Base-by-base conservation (phyloP, 2,888 invertebrate species). In the Polyommatus iphigenia region DNA sequence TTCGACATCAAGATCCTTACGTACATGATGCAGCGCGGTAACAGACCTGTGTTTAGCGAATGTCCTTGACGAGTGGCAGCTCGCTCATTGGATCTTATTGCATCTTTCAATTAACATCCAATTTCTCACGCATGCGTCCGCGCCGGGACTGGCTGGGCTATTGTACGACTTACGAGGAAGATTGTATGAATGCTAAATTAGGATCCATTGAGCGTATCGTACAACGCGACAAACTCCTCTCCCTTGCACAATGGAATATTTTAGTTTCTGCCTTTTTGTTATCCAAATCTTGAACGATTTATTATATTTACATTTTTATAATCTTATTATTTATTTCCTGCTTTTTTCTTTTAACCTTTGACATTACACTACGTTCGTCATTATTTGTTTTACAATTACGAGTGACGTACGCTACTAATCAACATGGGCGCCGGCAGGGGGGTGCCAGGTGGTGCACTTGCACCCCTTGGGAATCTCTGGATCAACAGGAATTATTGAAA, bases 101-200 rank as follows among this genome's bases (percentile, higher is more conserved):
- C 41, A 41, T 36, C 36, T 72, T 41, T 41, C 72, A 41, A 72
- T 72, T 36, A n/a, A 72, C 36, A 72, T 72, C 36, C 72, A 41
- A 41, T 41, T 72, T 41, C 0, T 41, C 72, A 8, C 41, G 7
- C 41, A n/a, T 6, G 18, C 36, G 18, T 15, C 36, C 36, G 71
- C 36, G 41, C 18, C 36, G 18, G 72, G 20, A 8, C n/a, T 36
- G 2, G n/a, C n/a, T 10, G 72, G 72, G 3, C 41, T n/a, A 20
- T 59, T 59, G 62, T 62, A 62, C 4, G 24, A 24, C 24, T 24
- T 24, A 24, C 24, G 62, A 62, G 24, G 62, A 13, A 24, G 62
- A 24, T 24, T 62, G 13, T 24, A 13, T 59, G 59, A 59, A 59
- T 24, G 62, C 62, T 62, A 62, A 29, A 62, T 62, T 24, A 62